Evolutionary conservation across 2,888 invertebrate species (phyloP).

Genomic region (Melanchra persicariae): DNA sequence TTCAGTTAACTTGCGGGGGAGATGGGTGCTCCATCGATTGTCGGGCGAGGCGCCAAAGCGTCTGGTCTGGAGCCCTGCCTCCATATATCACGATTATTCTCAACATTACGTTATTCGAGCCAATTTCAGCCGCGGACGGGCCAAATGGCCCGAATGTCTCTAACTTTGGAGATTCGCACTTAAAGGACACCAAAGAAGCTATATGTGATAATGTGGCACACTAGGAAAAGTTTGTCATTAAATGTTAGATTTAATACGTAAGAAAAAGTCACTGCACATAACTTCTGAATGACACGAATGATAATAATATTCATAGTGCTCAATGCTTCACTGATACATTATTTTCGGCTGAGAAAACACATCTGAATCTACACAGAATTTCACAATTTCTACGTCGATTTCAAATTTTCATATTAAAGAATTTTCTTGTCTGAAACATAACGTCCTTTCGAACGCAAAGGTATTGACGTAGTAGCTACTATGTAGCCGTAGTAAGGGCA

Average conservation of each 20-base stretch:
- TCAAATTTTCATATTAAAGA: not conserved
- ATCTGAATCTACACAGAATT: not conserved
- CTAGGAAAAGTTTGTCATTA: constrained; percentile 31
- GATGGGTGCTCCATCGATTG: constrained; percentile 65
- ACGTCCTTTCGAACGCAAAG: not conserved
- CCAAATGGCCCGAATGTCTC: constrained; percentile 34
- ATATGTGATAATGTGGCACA: not conserved
- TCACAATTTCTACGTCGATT: not conserved
- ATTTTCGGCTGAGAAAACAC: constrained; percentile 10
- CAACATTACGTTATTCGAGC: constrained; percentile 52
- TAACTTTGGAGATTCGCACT: constrained; percentile 46
- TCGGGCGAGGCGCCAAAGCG: constrained; percentile 70
- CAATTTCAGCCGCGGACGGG: constrained; percentile 46
- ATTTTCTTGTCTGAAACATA: not conserved
- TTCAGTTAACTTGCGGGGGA: constrained; percentile 43
- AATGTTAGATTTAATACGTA: not conserved
- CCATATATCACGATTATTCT: constrained; percentile 65
- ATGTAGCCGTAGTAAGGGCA: constrained; percentile 2
- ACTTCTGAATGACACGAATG: constrained; percentile 5
- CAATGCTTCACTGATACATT: not conserved
- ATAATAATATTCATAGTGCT: constrained; percentile 12
- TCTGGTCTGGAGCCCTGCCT: constrained; percentile 59
- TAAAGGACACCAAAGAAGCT: constrained; percentile 29
- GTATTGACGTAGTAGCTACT: constrained; percentile 22
- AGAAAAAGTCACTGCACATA: constrained; percentile 14